Conservation (phyloP, 2,888 invertebrate genomes). For the Eurytoma adleriae region DNA sequence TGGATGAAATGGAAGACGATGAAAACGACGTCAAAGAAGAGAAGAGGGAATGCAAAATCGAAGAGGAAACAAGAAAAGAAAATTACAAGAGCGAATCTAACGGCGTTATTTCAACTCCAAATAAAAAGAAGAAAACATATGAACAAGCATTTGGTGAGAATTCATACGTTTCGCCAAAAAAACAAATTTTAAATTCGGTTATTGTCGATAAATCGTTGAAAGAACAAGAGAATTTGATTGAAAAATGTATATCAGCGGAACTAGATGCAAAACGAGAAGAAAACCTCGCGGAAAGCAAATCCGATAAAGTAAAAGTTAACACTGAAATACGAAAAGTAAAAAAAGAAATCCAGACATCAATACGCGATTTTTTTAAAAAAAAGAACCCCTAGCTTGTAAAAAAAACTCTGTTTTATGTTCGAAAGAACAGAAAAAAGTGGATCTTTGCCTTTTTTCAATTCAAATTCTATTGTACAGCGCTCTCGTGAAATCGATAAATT, state of each 20-base stretch:
- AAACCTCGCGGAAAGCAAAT: neutral
- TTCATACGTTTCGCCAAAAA: conserved; percentile 15
- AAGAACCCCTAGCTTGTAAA: conserved; percentile 8
- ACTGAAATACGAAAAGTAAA: neutral
- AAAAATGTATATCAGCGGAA: conserved; percentile 37
- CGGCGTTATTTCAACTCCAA: neutral
- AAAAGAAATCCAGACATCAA: conserved; percentile 44
- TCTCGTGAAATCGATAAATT: too few relatives aligned
- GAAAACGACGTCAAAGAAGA: conserved; percentile 22
- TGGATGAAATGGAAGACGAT: conserved; percentile 60
- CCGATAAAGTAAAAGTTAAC: neutral
- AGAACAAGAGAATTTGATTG: neutral
- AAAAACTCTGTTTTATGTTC: neutral
- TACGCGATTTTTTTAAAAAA: conserved; percentile 53
- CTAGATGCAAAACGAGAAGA: conserved; percentile 42
- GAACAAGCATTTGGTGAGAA: conserved; percentile 44
- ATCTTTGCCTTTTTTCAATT: too few relatives aligned
- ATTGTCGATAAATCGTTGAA: conserved; percentile 46
- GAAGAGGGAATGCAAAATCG: conserved; percentile 24
- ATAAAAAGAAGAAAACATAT: conserved; percentile 47
- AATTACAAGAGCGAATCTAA: conserved; percentile 5
- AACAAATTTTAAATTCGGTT: conserved; percentile 40
- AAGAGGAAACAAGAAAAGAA: conserved; percentile 7
- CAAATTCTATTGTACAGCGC: too few relatives aligned
- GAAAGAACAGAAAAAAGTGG: too few relatives aligned